Percentiles rank a stretch among this genome's conserved stretches.
Conservation (phyloP, 1,140 invertebrate genomes). For the Oreohelix idahoensis region DNA sequence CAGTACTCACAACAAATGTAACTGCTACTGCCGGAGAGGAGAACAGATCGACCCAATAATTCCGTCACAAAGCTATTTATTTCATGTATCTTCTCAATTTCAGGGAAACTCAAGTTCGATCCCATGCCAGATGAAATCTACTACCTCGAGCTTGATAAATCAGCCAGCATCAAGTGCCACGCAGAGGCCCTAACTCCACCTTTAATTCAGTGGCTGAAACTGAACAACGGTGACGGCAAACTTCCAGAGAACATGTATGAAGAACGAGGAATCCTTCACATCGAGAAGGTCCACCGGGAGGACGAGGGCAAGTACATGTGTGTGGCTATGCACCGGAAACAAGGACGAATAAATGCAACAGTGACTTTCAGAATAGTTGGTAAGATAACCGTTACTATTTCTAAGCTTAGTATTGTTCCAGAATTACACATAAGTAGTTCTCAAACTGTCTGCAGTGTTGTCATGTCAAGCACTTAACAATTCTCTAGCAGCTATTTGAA, state of each 20-base stretch:
- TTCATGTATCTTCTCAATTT: no score
- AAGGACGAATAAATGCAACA: conserved; percentile 87
- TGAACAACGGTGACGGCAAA: conserved; percentile 31
- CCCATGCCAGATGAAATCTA: conserved; percentile 83
- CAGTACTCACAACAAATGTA: no score
- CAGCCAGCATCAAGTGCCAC: conserved; percentile 88
- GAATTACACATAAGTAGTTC: no score
- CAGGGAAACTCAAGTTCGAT: conserved; percentile 88
- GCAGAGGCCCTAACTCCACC: conserved; percentile 83
- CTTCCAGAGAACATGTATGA: conserved; percentile 79
- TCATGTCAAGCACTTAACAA: no score
- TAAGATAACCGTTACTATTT: no score
- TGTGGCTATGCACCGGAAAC: conserved; percentile 81
- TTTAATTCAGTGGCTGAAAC: conserved; percentile 85
- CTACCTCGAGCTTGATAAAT: conserved; percentile 85
- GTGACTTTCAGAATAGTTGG: conserved; percentile 90
- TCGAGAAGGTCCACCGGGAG: conserved; percentile 82
- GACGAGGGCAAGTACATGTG: conserved; percentile 82
- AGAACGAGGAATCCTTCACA: conserved; percentile 87
- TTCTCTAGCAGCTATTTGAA: no score
- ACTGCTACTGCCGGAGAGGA: no score
- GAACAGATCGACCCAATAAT: no score
- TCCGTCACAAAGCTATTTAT: no score
- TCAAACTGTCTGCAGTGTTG: no score
- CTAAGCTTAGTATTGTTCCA: no score